Evolutionary conservation across 2,888 invertebrate genomes (phyloP), one percentile per base, ranked within the genome.

Genomic region (Penaeus monodon): DNA sequence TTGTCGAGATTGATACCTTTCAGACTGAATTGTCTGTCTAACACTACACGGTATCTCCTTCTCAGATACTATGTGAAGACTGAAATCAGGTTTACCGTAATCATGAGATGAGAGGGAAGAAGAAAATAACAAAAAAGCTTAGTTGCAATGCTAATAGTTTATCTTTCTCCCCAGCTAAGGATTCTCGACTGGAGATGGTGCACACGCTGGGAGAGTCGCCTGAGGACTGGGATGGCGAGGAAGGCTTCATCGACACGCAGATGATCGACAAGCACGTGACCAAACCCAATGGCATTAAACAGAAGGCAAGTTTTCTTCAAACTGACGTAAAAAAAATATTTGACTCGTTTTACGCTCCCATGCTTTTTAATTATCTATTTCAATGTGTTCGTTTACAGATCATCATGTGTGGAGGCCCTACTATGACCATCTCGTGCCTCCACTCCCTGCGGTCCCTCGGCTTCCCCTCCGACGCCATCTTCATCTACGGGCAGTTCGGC

Each of bases 171-270:
- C 7, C 89, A 90, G 90, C 81, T n/a, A 38, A 49, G 33, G 90
- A 90, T 64, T 22, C 65, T 3, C 85, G 88, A 20, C 66, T 90
- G 66, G 20, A 33, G 27, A 57, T 90, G 12, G 78, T 85, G 20
- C 85, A 88, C 84, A 86, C 88, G 2, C 76, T 90, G 81, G 90
- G 90, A 4, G 90, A 90, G 29, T 81, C 84, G 20, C 88, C 90
- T 1, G 90, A 90, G 63, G 64, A 90, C 79, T 90, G 90, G 90
- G 90, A 90, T 10, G 90, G 89, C 6, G 87, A 88, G 49, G 90
- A 90, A 63, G 90, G 90, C 27, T 89, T 88, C 84, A 88, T 90
- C 29, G 90, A 90, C 79, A 88, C 84, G 10, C n/a, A 79, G 10
- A 84, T 89, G 88, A 84, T 90, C 20, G 49, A 86, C 49, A 70